Conservation (phyloP, 2,888 invertebrate species). For the Thysanoteuthis rhombus region DNA sequence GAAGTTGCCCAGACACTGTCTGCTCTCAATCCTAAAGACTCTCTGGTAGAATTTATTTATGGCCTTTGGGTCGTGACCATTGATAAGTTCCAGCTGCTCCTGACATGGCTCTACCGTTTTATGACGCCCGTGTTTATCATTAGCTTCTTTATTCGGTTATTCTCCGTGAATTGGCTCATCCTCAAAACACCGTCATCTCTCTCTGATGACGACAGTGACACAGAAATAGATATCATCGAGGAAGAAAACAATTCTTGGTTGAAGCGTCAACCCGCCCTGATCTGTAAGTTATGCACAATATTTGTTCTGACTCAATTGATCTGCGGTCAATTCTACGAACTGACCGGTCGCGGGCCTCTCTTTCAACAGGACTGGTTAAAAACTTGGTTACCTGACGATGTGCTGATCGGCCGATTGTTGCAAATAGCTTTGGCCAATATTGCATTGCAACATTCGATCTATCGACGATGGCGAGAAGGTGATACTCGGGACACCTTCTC, state of each 20-base stretch:
- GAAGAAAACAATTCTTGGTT: neutral
- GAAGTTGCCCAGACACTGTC: neutral
- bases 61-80: neutral
- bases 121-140: neutral
- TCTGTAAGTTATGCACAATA: neutral
- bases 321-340: neutral
- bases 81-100: neutral
- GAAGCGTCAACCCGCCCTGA: neutral
- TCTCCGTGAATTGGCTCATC: neutral
- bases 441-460: neutral
- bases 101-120: neutral
- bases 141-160: neutral
- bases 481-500: neutral
- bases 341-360: neutral
- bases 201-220: neutral
- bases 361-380: neutral
- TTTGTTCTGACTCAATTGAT: constrained; percentile 16
- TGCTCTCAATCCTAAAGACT: neutral
- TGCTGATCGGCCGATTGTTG: neutral
- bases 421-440: neutral
- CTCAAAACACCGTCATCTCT: neutral
- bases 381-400: neutral
- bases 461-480: neutral
- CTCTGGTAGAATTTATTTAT: neutral
- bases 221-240: neutral